Percentiles rank a stretch among this genome's conserved stretches.
phyloP scores from a whole-genome alignment of 1,140 invertebrate genomes.

The Lineus longissimus region DNA sequence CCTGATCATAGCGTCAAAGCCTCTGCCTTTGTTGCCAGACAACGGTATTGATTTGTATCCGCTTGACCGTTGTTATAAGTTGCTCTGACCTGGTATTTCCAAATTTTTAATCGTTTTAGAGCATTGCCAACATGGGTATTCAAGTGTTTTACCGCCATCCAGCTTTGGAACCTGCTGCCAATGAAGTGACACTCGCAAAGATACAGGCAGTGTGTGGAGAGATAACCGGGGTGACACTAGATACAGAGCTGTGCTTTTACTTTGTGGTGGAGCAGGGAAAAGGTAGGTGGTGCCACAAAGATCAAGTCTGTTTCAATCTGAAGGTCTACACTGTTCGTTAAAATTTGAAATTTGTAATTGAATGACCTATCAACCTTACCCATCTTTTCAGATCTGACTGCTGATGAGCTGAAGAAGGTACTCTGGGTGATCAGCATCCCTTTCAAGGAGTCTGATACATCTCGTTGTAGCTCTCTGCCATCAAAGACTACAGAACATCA shows the following conservation, averaged over 20 bases:
- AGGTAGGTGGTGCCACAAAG: background rate
- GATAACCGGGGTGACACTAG: constrained; percentile 6
- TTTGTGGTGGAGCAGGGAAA: constrained; percentile 60
- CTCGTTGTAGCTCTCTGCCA: constrained; percentile 18
- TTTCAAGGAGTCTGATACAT: constrained; percentile 31
- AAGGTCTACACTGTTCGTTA: no score
- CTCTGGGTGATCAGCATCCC: constrained; percentile 43
- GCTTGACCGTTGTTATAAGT: no score
- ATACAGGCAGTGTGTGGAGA: constrained; percentile 8
- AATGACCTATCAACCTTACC: constrained; percentile 57
- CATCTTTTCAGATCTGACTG: constrained; percentile 36
- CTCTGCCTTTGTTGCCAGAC: no score
- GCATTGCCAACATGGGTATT: constrained; percentile 2
- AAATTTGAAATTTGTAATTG: no score
- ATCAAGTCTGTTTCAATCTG: background rate
- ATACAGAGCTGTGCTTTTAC: constrained; percentile 77
- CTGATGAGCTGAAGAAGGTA: constrained; percentile 29
- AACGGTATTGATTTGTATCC: no score
- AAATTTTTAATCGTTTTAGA: no score
- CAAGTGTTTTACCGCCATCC: constrained; percentile 15
- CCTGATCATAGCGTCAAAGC: no score
- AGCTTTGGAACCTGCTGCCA: constrained; percentile 14
- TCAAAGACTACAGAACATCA: constrained; percentile 4
- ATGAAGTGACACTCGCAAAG: constrained; percentile 15
- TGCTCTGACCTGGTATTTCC: no score